Evolutionary conservation across 1,140 invertebrate species (phyloP).

Genomic region (Lanistes nyassanus): DNA sequence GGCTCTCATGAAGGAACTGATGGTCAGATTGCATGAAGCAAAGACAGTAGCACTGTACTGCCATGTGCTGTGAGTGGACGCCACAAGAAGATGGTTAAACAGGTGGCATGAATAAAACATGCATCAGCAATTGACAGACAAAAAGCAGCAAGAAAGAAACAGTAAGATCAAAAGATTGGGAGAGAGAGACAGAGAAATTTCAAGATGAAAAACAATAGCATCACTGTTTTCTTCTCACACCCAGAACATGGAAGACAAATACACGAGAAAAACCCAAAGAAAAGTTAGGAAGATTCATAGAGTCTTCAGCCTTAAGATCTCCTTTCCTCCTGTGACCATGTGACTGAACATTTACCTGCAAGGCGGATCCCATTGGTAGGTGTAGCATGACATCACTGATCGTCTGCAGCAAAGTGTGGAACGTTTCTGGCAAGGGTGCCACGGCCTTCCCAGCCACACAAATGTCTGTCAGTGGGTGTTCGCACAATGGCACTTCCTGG

Average conservation of each 20-base stretch:
- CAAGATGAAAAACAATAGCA: not conserved
- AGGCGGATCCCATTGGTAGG: conserved; percentile 84
- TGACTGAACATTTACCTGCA: conserved; percentile 64
- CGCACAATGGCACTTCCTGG: conserved; percentile 70
- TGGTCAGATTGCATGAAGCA: conserved; percentile 89
- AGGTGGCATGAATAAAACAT: not conserved
- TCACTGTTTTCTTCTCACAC: not conserved
- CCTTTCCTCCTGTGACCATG: not conserved
- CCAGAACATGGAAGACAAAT: not conserved
- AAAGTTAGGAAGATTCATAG: not conserved
- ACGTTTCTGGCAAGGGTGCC: conserved; percentile 81
- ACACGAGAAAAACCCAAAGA: not conserved
- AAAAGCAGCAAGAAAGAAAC: no score
- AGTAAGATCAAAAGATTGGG: no score
- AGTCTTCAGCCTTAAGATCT: not conserved
- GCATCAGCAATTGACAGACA: not conserved
- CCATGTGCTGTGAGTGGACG: conserved; percentile 78
- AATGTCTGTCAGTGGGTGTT: conserved; percentile 85
- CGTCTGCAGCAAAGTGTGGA: conserved; percentile 90
- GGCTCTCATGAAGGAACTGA: conserved; percentile 89
- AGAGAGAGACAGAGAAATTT: no score
- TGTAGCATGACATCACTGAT: conserved; percentile 93
- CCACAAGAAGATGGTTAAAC: not conserved
- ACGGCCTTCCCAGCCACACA: conserved; percentile 78
- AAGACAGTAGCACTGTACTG: conserved; percentile 92